phyloP scores from a whole-genome alignment of 1,140 invertebrate genomes.

The Bombus affinis region DNA sequence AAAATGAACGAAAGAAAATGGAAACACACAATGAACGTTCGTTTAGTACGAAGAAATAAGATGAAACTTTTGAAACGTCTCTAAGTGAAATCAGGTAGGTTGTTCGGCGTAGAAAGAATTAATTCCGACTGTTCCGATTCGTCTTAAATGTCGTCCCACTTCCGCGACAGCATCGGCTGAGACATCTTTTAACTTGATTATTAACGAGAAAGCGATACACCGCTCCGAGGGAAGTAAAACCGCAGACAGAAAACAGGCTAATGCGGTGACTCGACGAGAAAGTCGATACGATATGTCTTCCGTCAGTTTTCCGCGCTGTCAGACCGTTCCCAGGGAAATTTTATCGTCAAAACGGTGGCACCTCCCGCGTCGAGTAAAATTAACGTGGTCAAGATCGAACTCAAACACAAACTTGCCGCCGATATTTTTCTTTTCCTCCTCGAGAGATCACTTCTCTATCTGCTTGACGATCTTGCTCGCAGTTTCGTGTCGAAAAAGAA shows the following conservation, averaged over 20 bases:
- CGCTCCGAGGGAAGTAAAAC: constrained; percentile 18
- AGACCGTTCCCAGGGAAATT: constrained; percentile 42
- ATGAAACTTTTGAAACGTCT: neutral
- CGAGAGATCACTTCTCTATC: no score
- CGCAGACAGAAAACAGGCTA: constrained; percentile 49
- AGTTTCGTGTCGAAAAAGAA: no score
- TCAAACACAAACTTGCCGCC: neutral
- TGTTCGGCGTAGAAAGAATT: neutral
- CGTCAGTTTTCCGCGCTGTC: constrained; percentile 51
- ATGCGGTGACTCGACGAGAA: constrained; percentile 48
- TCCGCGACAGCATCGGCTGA: neutral
- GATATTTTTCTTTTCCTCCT: neutral
- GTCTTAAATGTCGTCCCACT: neutral
- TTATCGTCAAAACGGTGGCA: constrained; percentile 39
- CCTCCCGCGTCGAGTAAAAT: constrained; percentile 27
- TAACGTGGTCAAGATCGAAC: constrained; percentile 23
- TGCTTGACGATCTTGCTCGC: neutral
- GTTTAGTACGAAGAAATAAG: neutral
- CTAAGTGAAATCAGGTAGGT: neutral
- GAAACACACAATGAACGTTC: neutral
- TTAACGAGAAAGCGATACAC: constrained; percentile 47
- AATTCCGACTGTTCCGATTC: neutral
- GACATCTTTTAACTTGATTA: constrained; percentile 37
- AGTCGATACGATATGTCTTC: constrained; percentile 49
- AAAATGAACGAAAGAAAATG: neutral